These are phyloP conservation scores for Prunella fulvescens DNA, from an alignment of 2,113 vertebrate species.

Conservation along the genomic window DNA sequence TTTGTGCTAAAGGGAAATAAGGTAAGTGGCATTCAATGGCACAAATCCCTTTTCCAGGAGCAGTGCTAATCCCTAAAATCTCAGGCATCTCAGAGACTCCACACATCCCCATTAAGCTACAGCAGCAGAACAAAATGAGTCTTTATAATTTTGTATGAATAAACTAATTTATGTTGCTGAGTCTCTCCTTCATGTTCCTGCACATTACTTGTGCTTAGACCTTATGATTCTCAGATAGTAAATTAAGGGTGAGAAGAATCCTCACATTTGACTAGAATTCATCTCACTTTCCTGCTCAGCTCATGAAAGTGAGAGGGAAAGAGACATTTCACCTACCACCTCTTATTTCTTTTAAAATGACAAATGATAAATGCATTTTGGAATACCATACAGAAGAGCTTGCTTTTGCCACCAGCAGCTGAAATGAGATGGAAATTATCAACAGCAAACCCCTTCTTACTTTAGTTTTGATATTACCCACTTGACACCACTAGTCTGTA, in stretches of 20 bases:
- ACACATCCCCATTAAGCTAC: not conserved
- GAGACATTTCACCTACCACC: not conserved
- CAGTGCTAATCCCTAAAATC: not conserved
- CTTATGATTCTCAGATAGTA: not conserved
- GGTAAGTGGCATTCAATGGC: not conserved
- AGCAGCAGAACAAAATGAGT: not conserved
- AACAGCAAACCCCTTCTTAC: not conserved
- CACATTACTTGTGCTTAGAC: not conserved
- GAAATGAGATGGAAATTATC: not conserved
- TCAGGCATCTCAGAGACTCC: not conserved
- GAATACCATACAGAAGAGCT: not conserved
- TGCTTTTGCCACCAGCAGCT: not conserved
- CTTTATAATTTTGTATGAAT: not conserved
- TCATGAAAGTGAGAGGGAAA: not conserved
- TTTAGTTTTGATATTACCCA: not conserved
- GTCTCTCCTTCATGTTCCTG: not conserved
- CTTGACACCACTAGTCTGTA: not conserved
- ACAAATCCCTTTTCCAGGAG: not conserved
- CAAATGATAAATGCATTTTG: not conserved
- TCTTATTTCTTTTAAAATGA: not conserved
- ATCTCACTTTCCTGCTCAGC: not conserved
- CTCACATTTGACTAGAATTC: not conserved
- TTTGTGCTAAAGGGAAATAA: not conserved
- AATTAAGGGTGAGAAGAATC: conserved; percentile 25
- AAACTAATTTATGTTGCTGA: conserved; percentile 6